Percentiles rank a stretch among this genome's conserved stretches.
These are phyloP conservation scores for Medauroidea extradentata DNA, from an alignment of 1,140 invertebrate genomes.

Conservation along the genomic window DNA sequence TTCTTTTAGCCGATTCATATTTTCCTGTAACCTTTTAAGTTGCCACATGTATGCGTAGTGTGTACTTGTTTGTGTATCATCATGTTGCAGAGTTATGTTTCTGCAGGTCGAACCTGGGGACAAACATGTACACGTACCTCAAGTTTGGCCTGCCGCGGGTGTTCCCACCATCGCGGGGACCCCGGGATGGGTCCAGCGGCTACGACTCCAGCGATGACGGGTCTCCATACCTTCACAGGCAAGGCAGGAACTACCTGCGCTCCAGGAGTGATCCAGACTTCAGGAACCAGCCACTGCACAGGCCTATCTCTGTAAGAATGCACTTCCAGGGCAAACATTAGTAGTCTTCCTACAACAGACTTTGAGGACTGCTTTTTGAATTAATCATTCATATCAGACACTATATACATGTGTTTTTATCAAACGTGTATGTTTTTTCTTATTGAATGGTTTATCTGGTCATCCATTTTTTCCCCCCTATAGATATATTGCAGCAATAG, in stretches of 20 bases:
- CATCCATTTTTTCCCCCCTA: no score
- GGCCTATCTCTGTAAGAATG: slow-evolving; percentile 22
- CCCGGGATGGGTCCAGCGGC: slow-evolving; percentile 68
- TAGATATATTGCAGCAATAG: no score
- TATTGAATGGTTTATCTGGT: no score
- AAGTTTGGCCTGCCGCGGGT: slow-evolving; percentile 90
- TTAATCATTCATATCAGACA: no score
- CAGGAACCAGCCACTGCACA: slow-evolving; percentile 32
- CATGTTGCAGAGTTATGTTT: no score
- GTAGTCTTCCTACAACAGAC: neutral
- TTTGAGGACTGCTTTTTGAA: neutral
- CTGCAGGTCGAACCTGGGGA: slow-evolving; percentile 67
- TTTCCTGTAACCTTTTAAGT: no score
- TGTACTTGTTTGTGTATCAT: no score
- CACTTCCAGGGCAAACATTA: no score
- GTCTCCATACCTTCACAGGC: slow-evolving; percentile 54
- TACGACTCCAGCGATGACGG: slow-evolving; percentile 77
- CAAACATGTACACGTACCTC: slow-evolving; percentile 88
- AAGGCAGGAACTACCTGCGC: slow-evolving; percentile 55
- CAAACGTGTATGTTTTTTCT: no score
- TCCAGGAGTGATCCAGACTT: slow-evolving; percentile 75
- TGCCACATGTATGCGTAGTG: no score
- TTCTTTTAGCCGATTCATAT: no score
- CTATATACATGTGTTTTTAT: no score
- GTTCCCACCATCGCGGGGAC: slow-evolving; percentile 58